Evolutionary conservation across 2,888 invertebrate genomes (phyloP).

Genomic region (Cyaniris semiargus): DNA sequence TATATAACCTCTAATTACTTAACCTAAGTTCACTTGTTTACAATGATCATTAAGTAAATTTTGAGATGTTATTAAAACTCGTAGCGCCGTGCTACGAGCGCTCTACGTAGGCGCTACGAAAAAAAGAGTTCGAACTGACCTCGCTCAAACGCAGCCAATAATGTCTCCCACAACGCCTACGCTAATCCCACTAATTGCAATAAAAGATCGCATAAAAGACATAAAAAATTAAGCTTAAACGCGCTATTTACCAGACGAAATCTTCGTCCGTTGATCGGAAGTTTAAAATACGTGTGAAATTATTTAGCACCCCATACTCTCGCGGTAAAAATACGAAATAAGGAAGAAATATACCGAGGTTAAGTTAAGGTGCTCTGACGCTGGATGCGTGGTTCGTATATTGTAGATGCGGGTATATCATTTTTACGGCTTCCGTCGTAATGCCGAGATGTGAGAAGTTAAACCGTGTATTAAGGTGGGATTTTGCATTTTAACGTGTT

Average conservation of each 20-base stretch:
- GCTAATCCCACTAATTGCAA: neutral
- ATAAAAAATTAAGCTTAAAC: neutral
- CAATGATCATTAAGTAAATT: too few relatives aligned
- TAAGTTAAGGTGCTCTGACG: neutral
- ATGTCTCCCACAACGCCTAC: neutral
- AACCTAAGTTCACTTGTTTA: too few relatives aligned
- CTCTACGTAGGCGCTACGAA: neutral
- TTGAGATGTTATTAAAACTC: neutral
- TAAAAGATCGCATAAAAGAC: neutral
- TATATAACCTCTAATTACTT: too few relatives aligned
- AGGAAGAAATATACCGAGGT: conserved; percentile 11
- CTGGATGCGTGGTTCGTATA: conserved; percentile 23
- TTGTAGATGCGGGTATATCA: conserved; percentile 37
- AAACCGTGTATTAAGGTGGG: conserved; percentile 27
- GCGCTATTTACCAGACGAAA: neutral
- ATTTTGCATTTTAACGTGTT: conserved; percentile 29
- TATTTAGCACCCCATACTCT: neutral
- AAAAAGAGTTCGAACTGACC: neutral
- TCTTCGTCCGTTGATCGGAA: neutral
- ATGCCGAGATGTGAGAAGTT: conserved; percentile 36
- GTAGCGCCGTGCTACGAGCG: neutral
- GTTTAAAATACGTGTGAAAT: neutral
- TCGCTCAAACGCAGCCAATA: neutral
- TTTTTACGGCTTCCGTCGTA: conserved; percentile 41
- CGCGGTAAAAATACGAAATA: conserved; percentile 11